phyloP scores from a whole-genome alignment of 1,140 invertebrate species.

The Himalopsyche phryganea region DNA sequence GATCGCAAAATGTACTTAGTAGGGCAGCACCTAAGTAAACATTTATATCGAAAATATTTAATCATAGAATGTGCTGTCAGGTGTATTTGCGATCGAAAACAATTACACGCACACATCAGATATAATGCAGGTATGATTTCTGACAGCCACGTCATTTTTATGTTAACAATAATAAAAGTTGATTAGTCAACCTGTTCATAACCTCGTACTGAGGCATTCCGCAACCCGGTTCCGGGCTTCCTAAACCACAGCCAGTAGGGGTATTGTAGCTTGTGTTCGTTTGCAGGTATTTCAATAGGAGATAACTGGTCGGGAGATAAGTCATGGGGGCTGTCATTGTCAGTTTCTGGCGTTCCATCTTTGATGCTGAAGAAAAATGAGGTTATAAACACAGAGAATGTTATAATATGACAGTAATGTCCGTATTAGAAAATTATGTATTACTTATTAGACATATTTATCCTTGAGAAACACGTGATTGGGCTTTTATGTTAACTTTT shows the following conservation, averaged over 20 bases:
- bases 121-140: conserved; percentile 3
- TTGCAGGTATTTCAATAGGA: conserved; percentile 38
- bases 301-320: conserved; percentile 21
- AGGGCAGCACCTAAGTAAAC: too few relatives aligned
- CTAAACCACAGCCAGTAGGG: conserved; percentile 90
- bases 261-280: conserved; percentile 85
- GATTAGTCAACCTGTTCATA: conserved; percentile 44
- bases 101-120: too few relatives aligned
- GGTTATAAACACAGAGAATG: conserved; percentile 17
- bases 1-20: too few relatives aligned
- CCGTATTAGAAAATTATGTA: not conserved
- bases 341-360: conserved; percentile 24
- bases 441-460: conserved; percentile 26
- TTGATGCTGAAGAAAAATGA: conserved; percentile 26
- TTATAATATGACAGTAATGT: conserved; percentile 2
- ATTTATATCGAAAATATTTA: too few relatives aligned
- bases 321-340: conserved; percentile 23
- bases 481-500: conserved; percentile 16
- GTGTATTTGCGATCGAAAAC: too few relatives aligned
- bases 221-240: conserved; percentile 43
- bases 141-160: not conserved
- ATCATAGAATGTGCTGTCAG: too few relatives aligned
- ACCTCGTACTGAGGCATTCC: conserved; percentile 42
- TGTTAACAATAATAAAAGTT: not conserved
- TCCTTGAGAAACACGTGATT: conserved; percentile 24